Percentiles rank a stretch among this genome's conserved stretches.
These are phyloP conservation scores for Gallinago nigripennis DNA, from an alignment of 2,797 vertebrate genomes.

Conservation along the genomic window DNA sequence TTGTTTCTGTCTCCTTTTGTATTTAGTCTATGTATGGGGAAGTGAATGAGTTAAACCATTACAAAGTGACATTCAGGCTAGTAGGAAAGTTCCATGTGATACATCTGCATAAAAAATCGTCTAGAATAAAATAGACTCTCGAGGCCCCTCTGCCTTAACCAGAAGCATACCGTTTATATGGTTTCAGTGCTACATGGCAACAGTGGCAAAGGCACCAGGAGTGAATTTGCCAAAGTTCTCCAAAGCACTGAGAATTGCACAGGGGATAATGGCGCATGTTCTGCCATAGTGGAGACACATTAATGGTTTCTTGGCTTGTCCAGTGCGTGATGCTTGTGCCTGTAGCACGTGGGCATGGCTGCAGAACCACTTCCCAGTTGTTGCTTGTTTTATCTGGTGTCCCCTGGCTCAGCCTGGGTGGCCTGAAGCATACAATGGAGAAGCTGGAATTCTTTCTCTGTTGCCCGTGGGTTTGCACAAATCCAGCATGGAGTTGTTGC, in stretches of 20 bases:
- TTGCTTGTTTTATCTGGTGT: neutral
- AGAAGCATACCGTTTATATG: accelerated
- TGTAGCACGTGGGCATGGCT: accelerated
- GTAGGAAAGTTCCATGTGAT: neutral
- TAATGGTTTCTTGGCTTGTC: neutral
- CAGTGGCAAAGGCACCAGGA: neutral
- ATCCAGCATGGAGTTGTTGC: neutral
- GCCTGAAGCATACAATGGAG: neutral
- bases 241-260: neutral
- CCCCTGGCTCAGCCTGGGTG: neutral
- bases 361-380: neutral
- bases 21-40: neutral
- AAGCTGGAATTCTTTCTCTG: neutral
- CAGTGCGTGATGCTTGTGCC: neutral
- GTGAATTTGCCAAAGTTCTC: neutral
- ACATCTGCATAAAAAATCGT: neutral
- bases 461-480: neutral
- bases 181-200: neutral
- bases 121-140: neutral
- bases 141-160: neutral
- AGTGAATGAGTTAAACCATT: neutral
- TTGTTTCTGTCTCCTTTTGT: neutral
- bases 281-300: accelerated
- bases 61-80: neutral
- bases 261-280: neutral